A percentile compares a stretch with the other conserved stretches of the same genome.
These are phyloP conservation scores for Microcebus griseorufus DNA, from an alignment of 2,113 vertebrate genomes.

Conservation along the genomic window DNA sequence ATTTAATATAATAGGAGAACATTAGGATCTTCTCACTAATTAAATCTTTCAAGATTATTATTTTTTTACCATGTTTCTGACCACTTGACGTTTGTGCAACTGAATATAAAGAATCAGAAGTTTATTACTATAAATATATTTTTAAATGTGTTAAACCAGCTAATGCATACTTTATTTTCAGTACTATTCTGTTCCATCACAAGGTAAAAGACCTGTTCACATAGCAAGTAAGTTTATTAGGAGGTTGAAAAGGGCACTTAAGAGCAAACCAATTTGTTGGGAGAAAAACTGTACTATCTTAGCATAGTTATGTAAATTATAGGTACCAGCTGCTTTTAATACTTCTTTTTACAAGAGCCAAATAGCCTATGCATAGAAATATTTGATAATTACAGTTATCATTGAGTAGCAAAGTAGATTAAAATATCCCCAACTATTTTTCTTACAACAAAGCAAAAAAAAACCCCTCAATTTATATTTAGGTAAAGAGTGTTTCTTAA, in stretches of 20 bases:
- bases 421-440: neutral
- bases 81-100: neutral
- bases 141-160: neutral
- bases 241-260: neutral
- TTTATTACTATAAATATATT: neutral
- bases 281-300: neutral
- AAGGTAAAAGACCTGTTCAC: neutral
- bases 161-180: conserved; percentile 16
- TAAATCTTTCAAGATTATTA: neutral
- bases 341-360: neutral
- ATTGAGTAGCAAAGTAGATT: neutral
- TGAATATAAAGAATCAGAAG: neutral
- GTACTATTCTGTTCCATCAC: neutral
- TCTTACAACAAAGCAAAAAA: neutral
- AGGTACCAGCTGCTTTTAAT: neutral
- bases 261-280: neutral
- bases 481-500: neutral
- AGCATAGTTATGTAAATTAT: neutral
- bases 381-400: neutral
- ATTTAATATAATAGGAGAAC: neutral
- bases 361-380: neutral
- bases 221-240: neutral
- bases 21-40: neutral
- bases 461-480: neutral
- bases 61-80: neutral